A percentile compares a stretch with the other conserved stretches of the same genome.
Evolutionary conservation across 1,140 invertebrate genomes (phyloP).

Genomic region (Halesus radiatus): DNA sequence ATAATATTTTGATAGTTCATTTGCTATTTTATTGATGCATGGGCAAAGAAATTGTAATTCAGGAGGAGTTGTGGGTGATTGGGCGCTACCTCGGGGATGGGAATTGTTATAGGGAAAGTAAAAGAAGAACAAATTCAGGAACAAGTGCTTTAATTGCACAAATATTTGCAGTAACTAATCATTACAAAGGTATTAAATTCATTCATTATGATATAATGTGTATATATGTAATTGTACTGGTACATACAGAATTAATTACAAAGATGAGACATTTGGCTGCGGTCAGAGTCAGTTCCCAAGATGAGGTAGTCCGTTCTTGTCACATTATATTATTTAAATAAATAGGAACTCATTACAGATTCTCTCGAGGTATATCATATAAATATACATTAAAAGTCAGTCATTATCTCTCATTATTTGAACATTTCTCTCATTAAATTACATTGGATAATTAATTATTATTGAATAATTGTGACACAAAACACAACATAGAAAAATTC

Average conservation of each 20-base stretch:
- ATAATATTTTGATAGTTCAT: too few species aligned
- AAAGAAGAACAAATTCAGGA: constrained; percentile 45
- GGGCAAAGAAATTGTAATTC: too few species aligned
- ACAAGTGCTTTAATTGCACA: constrained; percentile 58
- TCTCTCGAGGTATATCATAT: constrained; percentile 24
- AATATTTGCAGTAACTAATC: constrained; percentile 55
- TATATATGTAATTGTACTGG: not conserved
- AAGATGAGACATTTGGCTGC: not conserved
- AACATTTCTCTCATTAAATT: constrained; percentile 23
- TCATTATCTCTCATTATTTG: constrained; percentile 45
- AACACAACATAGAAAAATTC: constrained; percentile 57
- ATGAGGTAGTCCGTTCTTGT: constrained; percentile 51
- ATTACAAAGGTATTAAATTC: constrained; percentile 42
- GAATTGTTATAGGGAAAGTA: not conserved
- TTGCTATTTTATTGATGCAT: too few species aligned
- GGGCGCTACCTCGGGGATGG: not conserved
- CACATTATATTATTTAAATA: constrained; percentile 52
- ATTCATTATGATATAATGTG: constrained; percentile 6
- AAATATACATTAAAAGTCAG: constrained; percentile 41
- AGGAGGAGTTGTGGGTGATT: too few species aligned
- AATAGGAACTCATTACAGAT: constrained; percentile 53
- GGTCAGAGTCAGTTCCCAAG: constrained; percentile 2
- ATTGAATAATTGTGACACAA: constrained; percentile 52
- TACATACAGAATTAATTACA: not conserved
- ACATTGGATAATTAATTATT: constrained; percentile 37